Base-by-base conservation (phyloP, 2,797 vertebrate species). In the Holocentrus rufus region DNA sequence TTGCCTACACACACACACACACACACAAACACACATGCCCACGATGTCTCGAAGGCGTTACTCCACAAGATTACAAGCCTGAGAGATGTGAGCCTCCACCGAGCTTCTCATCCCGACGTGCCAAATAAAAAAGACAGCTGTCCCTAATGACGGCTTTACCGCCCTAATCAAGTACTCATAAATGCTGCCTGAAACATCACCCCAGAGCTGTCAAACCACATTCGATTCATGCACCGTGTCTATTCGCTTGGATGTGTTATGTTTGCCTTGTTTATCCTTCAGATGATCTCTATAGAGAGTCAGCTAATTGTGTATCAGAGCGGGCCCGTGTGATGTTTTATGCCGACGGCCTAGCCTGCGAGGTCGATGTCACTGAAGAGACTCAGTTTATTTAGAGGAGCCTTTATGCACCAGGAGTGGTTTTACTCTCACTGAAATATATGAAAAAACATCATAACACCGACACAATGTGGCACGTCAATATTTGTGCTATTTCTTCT, bases 51-150 rank as follows among this genome's bases (percentile, higher is more conserved):
- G 62, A 54, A 39, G 20, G 23, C 22, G 47, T 46, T 39, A 49
- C 54, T 53, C 59, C 62, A 77, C 61, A 55, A 68, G 59, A 81
- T 69, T 76, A 69, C 49, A 58, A 65, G 55, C 55, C 30, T 61
- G 36, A 72, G 71, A 74, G 23, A 73, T 54, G 44, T 69, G 46
- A 71, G 56, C 30, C 52, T 76, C 64, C 58, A 36, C 75, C 70
- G 63, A 72, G 65, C 65, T 69, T 82, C 73, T 82, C 52, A 62
- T 74, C 62, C 59, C 47, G 27, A 73, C n/a, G 39, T 15, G 30
- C 34, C 56, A 62, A 55, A 83, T 77, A 74, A 74, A 87, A 80
- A 70, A 79, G 67, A 70, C 78, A 83, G 74, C 69, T 87, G 81
- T 82, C 67, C 69, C 76, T 83, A 80, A 79, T 84, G 57, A 80